Base-by-base conservation (phyloP, 2,797 vertebrate species). In the Coluber constrictor region DNA sequence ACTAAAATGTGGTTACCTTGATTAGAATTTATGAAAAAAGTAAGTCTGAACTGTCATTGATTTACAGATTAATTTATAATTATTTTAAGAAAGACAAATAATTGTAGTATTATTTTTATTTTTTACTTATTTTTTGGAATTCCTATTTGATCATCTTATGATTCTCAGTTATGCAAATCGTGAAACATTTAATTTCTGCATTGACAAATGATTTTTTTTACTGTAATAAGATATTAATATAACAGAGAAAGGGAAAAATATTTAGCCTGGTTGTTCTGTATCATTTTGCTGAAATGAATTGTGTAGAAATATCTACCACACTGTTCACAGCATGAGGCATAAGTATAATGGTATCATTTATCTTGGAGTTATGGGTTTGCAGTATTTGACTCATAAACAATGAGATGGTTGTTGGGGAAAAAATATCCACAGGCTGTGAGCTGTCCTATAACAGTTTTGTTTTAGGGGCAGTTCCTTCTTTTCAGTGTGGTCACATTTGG, bases 331-430 rank as follows among this genome's bases (percentile, higher is more conserved):
- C 92, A 90, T 92, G 93, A 91, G 70, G 25, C 59, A 90, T 89
- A 93, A 94, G 60, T 89, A 91, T 94, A 94, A 94, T 90, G 87
- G 93, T 91, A 90, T 90, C 88, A 92, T 94, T 94, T 93, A 88
- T 94, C 92, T 92, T 91, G 56, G 74, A 94, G 90, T 93, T 91
- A 94, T 90, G 90, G 60, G 92, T 91, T 93, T 94, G 74, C 87
- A 90, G 90, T 93, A 93, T 94, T 94, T 94, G 90, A 94, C 90
- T 94, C 93, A 93, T 93, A 93, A 93, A 94, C 93, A 93, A 89
- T 91, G 88, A 70, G 56, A 93, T 47, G 89, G 56, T 87, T 88
- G 89, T 57, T 91, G 70, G 92, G n/a, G 5, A 29, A 25, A 57
- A 59, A 89, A 25, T 66, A 47, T 89, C 57, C 89, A 57, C 70